phyloP scores from a whole-genome alignment of 2,888 invertebrate species.

The Melanostoma scalare region DNA sequence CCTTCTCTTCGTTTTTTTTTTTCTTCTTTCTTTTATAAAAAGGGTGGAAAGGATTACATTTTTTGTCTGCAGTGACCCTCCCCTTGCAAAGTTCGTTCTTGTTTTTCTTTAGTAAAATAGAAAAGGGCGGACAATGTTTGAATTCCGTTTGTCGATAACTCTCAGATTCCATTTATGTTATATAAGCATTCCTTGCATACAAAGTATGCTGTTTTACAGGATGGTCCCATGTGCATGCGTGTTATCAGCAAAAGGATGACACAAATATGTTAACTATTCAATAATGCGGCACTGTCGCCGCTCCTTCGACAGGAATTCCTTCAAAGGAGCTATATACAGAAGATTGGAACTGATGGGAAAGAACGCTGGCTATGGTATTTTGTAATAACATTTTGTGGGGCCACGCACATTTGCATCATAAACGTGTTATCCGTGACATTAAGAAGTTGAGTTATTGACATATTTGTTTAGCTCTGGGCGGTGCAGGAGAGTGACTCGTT shows the following conservation, averaged over 20 bases:
- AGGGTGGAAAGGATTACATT: too few relatives aligned
- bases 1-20: too few relatives aligned
- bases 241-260: conserved; percentile 22
- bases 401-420: conserved; percentile 62
- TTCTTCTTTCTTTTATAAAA: too few relatives aligned
- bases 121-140: conserved; percentile 4
- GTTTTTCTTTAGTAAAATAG: conserved; percentile 12
- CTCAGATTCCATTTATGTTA: conserved; percentile 54
- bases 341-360: not conserved
- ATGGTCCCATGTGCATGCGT: conserved; percentile 20
- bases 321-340: conserved; percentile 2
- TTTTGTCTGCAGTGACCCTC: not conserved
- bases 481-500: too few relatives aligned
- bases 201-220: conserved; percentile 50
- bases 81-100: not conserved
- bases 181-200: conserved; percentile 54
- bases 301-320: conserved; percentile 32
- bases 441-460: conserved; percentile 49
- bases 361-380: conserved; percentile 57
- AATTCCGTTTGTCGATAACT: conserved; percentile 47
- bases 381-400: conserved; percentile 60
- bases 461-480: conserved; percentile 6
- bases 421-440: conserved; percentile 38
- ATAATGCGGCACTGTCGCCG: conserved; percentile 37
- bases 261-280: conserved; percentile 50